Percentiles rank a stretch among this genome's conserved stretches.
Evolutionary conservation across 2,888 invertebrate genomes (phyloP).

Genomic region (Trichopria drosophilae): DNA sequence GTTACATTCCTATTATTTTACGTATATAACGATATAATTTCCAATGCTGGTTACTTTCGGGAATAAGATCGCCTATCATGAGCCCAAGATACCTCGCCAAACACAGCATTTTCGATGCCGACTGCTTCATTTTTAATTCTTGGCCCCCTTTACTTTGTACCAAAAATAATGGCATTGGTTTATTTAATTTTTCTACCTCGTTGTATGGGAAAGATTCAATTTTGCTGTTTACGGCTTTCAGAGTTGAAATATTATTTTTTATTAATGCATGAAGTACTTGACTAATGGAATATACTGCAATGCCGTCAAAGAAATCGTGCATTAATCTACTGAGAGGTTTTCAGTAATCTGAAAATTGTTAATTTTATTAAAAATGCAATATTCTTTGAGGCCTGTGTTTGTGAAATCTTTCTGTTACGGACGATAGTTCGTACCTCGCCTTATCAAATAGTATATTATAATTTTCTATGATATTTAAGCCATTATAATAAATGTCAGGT

Average conservation of each 20-base stretch:
- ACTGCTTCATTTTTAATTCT: slow-evolving; percentile 27
- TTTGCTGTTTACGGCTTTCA: slow-evolving; percentile 26
- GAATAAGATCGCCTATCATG: too few relatives aligned
- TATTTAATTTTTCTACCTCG: slow-evolving; percentile 23
- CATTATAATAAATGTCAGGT: too few relatives aligned
- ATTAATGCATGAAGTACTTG: slow-evolving; percentile 23
- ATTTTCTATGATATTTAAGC: too few relatives aligned
- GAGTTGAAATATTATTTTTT: slow-evolving; percentile 17
- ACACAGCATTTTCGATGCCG: slow-evolving; percentile 25
- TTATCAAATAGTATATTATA: too few relatives aligned
- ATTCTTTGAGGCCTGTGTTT: slow-evolving; percentile 30
- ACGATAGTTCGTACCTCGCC: too few relatives aligned
- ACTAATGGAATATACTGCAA: slow-evolving; percentile 25
- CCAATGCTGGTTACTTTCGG: slow-evolving; percentile 23
- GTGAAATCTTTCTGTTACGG: too few relatives aligned
- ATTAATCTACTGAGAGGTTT: slow-evolving; percentile 26
- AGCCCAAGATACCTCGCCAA: slow-evolving; percentile 9
- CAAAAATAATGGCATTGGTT: slow-evolving; percentile 27
- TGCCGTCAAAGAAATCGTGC: slow-evolving; percentile 28
- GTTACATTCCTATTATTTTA: slow-evolving; percentile 21
- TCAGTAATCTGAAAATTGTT: slow-evolving; percentile 27
- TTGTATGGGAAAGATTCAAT: slow-evolving; percentile 27
- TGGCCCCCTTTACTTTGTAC: too few relatives aligned
- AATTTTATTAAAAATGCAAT: slow-evolving; percentile 28
- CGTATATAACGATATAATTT: slow-evolving; percentile 15